These are phyloP conservation scores for Corythoichthys intestinalis DNA, from an alignment of 2,113 vertebrate species.

Conservation along the genomic window DNA sequence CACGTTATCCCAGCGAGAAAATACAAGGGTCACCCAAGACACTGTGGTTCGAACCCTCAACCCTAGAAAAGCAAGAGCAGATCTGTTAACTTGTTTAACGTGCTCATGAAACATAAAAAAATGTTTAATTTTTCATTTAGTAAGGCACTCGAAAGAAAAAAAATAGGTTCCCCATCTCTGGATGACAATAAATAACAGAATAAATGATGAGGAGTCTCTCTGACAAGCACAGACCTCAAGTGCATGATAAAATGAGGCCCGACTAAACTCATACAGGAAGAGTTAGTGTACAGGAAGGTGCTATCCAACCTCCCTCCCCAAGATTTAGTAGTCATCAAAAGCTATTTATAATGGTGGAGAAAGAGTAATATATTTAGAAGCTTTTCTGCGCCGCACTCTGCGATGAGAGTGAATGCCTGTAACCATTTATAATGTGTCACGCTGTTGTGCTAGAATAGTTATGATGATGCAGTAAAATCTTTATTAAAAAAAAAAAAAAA, in stretches of 20 bases:
- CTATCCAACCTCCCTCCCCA: constrained; percentile 52
- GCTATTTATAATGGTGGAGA: constrained; percentile 72
- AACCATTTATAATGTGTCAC: constrained; percentile 67
- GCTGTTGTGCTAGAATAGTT: constrained; percentile 68
- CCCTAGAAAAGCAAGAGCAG: neutral
- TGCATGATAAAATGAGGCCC: constrained; percentile 3
- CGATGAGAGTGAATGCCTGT: constrained; percentile 63
- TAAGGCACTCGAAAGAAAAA: neutral
- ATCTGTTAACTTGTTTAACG: neutral
- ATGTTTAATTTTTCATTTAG: neutral
- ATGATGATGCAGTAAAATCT: constrained; percentile 56
- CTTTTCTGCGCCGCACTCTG: constrained; percentile 61
- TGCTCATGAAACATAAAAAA: neutral
- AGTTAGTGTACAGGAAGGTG: constrained; percentile 59
- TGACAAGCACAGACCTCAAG: constrained; percentile 44
- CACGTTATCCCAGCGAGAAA: too few species aligned
- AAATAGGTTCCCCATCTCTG: neutral
- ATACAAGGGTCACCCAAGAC: too few species aligned
- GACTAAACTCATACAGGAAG: constrained; percentile 9
- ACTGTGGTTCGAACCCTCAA: neutral
- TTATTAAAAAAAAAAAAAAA: constrained; percentile 36
- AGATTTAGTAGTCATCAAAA: constrained; percentile 62
- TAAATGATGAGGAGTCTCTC: constrained; percentile 1
- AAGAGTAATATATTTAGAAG: constrained; percentile 78
- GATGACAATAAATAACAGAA: neutral